Conservation (phyloP, 2,797 vertebrate genomes). For the Cephalopachus bancanus region DNA sequence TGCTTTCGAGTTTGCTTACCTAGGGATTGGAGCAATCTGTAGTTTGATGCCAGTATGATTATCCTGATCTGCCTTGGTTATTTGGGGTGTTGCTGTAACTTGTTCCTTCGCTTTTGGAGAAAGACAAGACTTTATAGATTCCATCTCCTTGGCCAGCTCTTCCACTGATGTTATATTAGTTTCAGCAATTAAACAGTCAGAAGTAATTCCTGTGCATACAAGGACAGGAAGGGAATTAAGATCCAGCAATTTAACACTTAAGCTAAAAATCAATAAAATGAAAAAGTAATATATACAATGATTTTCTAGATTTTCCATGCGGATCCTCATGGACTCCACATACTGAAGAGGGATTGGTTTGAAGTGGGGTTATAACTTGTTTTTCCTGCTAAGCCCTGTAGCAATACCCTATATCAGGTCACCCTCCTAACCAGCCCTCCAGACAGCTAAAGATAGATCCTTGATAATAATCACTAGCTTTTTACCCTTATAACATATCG, state of each 20-base stretch:
- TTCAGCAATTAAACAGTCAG: background rate
- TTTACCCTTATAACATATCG: background rate
- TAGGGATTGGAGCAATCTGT: constrained; percentile 75
- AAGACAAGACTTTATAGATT: constrained; percentile 39
- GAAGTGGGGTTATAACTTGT: background rate
- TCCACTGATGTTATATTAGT: background rate
- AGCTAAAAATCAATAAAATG: constrained; percentile 34
- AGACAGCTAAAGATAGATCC: background rate
- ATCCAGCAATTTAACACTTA: background rate
- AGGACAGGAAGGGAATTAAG: constrained; percentile 32
- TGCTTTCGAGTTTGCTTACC: constrained; percentile 81
- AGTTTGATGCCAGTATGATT: constrained; percentile 85
- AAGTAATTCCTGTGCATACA: constrained; percentile 20
- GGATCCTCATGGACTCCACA: background rate
- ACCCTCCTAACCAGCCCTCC: background rate
- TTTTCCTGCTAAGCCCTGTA: background rate
- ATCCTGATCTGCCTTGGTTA: fast-evolving
- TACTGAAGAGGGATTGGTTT: background rate
- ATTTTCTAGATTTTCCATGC: background rate
- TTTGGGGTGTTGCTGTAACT: background rate
- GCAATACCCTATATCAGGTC: background rate
- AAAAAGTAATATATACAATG: background rate
- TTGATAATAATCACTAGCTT: background rate
- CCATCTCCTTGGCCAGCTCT: constrained; percentile 29
- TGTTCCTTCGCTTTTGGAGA: background rate